Evolutionary conservation across 1,140 invertebrate genomes (phyloP), one percentile per base, ranked within the genome.

Genomic region (Daktulosphaira vitifoliae): DNA sequence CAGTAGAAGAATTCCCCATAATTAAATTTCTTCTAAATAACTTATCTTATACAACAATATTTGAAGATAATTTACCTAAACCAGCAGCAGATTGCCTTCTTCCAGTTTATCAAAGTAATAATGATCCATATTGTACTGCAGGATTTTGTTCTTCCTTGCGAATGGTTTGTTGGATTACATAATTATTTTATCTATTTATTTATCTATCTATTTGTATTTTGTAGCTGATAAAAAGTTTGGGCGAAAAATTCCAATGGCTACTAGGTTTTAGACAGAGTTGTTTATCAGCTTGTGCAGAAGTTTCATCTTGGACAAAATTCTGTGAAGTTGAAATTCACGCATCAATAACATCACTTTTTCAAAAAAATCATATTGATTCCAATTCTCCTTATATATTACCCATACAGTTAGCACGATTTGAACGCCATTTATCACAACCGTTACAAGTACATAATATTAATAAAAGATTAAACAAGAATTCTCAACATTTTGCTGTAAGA

Each of bases 251-350:
- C 33, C 42, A 29, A 33, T 50, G 66, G 39, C 50, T 72, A 9
- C 73, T 92, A 16, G 89, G 89, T 2, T 92, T 92, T 70, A 82
- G 88, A 66, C 80, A 81, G 50, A 81, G 83, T 48, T 92, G 89
- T 72, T 76, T 93, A 2, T 77, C 86, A 67, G 86, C 89, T 9
- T 89, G 88, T 69, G 85, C 87, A 15, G 89, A 94, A 78, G 80
- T 84, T 1, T 94, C 91, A 7, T 78, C 88, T 25, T 96, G 91
- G 91, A 95, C 92, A 0, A 88, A 86, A 71, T 92, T 92, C 73
- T 95, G 92, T 79, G 92, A 96, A 79, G 79, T 72, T 13, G 71
- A 70, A 51, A 48, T 71, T 13, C 46, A 72, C 15, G 8, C 64
- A 23, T 49, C 59, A 49, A 65, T 68, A 37, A 64, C 66, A 16